A percentile compares a stretch with the other conserved stretches of the same genome.
Evolutionary conservation across 2,113 vertebrate species (phyloP).

Genomic region (Phocoena phocoena): DNA sequence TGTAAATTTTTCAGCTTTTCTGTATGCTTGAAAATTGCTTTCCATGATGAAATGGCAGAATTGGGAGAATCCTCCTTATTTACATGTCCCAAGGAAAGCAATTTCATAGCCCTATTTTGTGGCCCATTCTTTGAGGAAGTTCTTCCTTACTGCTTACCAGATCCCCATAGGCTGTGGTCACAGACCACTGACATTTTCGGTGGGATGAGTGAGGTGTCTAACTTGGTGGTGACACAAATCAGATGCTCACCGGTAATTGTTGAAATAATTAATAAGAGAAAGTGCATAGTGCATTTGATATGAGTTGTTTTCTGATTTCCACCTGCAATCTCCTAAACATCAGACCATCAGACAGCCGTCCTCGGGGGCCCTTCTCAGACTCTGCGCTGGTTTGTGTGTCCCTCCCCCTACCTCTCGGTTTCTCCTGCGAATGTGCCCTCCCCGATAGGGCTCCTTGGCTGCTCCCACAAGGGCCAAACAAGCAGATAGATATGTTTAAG

Average conservation of each 20-base stretch:
- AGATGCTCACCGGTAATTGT: neutral
- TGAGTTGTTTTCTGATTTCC: neutral
- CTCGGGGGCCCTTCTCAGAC: neutral
- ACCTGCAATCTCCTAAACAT: neutral
- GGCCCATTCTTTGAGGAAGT: neutral
- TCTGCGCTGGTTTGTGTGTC: neutral
- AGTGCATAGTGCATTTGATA: neutral
- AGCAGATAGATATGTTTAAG: neutral
- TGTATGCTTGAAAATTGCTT: neutral
- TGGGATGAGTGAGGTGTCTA: rapidly evolving
- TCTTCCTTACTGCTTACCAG: neutral
- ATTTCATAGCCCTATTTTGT: too few species aligned
- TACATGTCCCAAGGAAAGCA: neutral
- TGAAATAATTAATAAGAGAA: neutral
- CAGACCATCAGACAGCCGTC: neutral
- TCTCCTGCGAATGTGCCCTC: neutral
- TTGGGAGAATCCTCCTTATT: neutral
- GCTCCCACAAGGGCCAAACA: too few species aligned
- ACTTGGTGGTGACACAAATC: neutral
- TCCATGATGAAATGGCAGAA: neutral
- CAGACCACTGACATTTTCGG: rapidly evolving
- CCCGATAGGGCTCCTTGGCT: neutral
- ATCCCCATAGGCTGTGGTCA: neutral
- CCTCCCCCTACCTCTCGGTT: neutral
- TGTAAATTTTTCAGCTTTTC: neutral